These are phyloP conservation scores for Artibeus lituratus DNA, from an alignment of 2,797 vertebrate genomes.

Conservation along the genomic window DNA sequence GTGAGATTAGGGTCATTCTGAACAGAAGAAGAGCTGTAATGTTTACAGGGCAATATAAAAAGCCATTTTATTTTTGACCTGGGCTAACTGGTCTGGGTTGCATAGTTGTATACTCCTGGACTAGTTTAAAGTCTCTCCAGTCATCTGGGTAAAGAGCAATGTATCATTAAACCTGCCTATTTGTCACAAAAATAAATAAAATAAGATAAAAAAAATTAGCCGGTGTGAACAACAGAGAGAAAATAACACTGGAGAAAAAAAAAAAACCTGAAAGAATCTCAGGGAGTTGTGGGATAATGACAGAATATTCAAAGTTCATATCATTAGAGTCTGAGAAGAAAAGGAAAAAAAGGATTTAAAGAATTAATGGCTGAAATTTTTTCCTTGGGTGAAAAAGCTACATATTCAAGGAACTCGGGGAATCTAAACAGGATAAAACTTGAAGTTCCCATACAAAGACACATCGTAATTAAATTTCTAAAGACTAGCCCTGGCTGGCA, in stretches of 20 bases:
- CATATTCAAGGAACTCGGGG: not conserved
- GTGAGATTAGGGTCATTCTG: no score
- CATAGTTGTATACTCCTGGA: no score
- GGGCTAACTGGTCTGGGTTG: no score
- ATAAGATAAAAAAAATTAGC: not conserved
- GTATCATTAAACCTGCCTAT: no score
- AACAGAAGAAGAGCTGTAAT: no score
- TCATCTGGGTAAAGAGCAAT: no score
- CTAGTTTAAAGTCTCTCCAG: no score
- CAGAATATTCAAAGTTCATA: not conserved
- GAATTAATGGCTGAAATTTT: not conserved
- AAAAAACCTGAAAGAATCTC: not conserved
- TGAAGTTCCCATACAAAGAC: not conserved
- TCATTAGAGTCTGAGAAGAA: not conserved
- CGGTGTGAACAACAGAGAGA: not conserved
- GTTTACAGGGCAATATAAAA: no score
- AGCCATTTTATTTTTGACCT: no score
- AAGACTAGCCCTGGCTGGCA: not conserved
- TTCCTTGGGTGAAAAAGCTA: not conserved
- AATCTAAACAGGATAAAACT: not conserved
- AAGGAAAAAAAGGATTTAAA: not conserved
- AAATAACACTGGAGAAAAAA: not conserved
- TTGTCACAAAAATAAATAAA: no score
- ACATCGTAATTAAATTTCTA: not conserved
- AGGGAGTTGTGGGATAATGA: not conserved